Base-by-base conservation (phyloP, 2,113 vertebrate species). In the Ariopsis seemanni region DNA sequence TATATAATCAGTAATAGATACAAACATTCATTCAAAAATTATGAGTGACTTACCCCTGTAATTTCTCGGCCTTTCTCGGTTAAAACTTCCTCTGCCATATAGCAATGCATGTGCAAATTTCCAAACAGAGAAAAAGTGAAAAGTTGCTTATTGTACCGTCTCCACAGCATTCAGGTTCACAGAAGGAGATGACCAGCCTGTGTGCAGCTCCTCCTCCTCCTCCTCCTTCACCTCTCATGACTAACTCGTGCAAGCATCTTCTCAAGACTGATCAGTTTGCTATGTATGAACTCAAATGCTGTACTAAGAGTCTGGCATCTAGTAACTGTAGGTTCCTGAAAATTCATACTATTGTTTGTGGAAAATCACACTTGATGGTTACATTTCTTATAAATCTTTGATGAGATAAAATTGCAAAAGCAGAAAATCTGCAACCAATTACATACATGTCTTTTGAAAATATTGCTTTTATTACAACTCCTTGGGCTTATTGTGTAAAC, bases 1-100 rank as follows among this genome's bases (percentile, higher is more conserved):
- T 15, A 30, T 42, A 20, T 17, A 27, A 62, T 77, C 77, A 42
- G 53, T 20, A 53, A 52, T 20, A 53, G 30, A 79, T 53, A 79
- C n/a, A 57, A 53, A 67, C 18, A 27, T 27, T 75, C 9, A 17
- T n/a, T 62, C n/a, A 10, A 85, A 22, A 55, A 5, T 30, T 9
- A 79, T 12, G 25, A 12, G 53, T 57, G 52, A 93, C 95, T 95
- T 86, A 96, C 95, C 94, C 89, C 83, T 50, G 25, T 71, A 53
- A 81, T 58, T 87, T 93, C 94, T 52, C 71, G 93, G 90, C 90
- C 18, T 79, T 90, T 83, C 65, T 89, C 89, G 67, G 87, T 12
- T 86, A 95, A 91, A 58, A 92, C 82, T 90, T 95, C 93, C 82
- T 94, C 94, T 67, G 94, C 94, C 95, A 96, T 96, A 89, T 93